These are phyloP conservation scores for Dusona sp. DNA, from an alignment of 2,888 invertebrate genomes.

Conservation along the genomic window DNA sequence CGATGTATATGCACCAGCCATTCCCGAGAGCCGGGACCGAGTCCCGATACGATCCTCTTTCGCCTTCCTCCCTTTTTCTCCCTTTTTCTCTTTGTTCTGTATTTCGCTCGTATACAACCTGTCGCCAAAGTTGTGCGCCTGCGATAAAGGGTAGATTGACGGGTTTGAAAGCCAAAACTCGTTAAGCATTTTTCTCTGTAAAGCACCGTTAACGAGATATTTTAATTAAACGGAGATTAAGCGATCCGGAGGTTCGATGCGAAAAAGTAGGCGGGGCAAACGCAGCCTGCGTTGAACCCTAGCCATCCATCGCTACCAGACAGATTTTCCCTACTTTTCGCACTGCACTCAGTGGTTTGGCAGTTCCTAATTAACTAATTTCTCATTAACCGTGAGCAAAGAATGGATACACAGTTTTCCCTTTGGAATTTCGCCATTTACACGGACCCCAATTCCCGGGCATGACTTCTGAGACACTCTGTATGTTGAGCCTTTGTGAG, in stretches of 20 bases:
- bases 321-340: neutral
- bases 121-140: neutral
- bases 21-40: neutral
- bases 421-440: neutral
- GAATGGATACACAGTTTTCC: neutral
- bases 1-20: conserved; percentile 37
- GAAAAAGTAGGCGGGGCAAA: too few species aligned
- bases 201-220: neutral
- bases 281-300: too few species aligned
- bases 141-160: neutral
- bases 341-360: neutral
- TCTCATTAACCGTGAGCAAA: neutral
- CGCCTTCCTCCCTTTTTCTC: conserved; percentile 52
- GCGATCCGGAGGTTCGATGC: too few species aligned
- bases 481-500: conserved; percentile 2
- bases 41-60: conserved; percentile 77
- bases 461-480: neutral
- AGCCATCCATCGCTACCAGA: too few species aligned
- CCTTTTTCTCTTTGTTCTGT: conserved; percentile 31
- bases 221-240: neutral
- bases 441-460: neutral
- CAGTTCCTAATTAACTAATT: neutral
- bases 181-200: neutral
- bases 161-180: neutral
- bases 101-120: neutral